Conservation (phyloP, 2,888 invertebrate species). For the Calliopum simillimum region DNA sequence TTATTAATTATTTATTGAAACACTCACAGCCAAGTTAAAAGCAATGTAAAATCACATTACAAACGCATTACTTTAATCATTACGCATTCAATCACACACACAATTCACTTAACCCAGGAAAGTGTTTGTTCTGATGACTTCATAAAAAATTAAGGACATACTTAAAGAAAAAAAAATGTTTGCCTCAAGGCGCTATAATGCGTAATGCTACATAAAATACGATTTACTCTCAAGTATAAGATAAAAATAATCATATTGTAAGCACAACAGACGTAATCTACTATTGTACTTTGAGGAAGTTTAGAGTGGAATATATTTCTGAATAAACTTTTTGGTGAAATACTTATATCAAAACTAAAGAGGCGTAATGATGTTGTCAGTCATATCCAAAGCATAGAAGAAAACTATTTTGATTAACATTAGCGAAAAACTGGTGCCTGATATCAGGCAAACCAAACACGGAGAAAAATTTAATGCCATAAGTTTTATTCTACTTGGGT, state of each 20-base stretch:
- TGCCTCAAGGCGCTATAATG: conserved; percentile 52
- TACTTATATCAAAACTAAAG: no score
- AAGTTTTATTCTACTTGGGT: no score
- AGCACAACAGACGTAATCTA: not conserved
- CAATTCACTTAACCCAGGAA: conserved; percentile 13
- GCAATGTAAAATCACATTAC: conserved; percentile 1
- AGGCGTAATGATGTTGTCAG: no score
- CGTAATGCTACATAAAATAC: conserved; percentile 65
- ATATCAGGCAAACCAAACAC: no score
- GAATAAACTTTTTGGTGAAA: no score
- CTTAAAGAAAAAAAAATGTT: conserved; percentile 36
- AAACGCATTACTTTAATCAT: conserved; percentile 3
- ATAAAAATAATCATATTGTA: conserved; percentile 34
- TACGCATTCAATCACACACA: conserved; percentile 1
- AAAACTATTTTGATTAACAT: no score
- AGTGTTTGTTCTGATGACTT: conserved; percentile 17
- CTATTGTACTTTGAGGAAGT: not conserved
- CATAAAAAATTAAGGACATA: conserved; percentile 23
- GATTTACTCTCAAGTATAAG: conserved; percentile 48
- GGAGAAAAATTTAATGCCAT: no score
- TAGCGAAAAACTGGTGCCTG: no score
- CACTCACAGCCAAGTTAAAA: conserved; percentile 3
- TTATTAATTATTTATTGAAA: conserved; percentile 6
- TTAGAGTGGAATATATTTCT: no score
- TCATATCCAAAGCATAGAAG: no score